Evolutionary conservation across 2,113 vertebrate species (phyloP).

Genomic region (Dissostichus mawsoni): DNA sequence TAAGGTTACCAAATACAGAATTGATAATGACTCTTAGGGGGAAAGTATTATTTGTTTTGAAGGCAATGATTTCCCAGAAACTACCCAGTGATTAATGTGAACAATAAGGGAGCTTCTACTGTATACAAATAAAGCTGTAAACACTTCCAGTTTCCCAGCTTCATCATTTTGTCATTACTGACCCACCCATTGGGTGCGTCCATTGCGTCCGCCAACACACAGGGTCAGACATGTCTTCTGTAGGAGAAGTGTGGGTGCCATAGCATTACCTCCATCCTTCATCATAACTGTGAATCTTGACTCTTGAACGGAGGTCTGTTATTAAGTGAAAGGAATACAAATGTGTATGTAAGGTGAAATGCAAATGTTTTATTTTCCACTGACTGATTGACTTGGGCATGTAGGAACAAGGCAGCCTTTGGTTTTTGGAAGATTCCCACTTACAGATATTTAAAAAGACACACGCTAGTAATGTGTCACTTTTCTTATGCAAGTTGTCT

Average conservation of each 20-base stretch:
- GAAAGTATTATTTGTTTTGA: neutral
- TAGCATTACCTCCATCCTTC: neutral
- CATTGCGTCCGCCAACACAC: slow-evolving; percentile 8
- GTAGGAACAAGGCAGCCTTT: slow-evolving; percentile 22
- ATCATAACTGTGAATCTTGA: neutral
- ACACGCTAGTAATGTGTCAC: neutral
- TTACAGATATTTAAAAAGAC: neutral
- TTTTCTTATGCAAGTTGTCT: neutral
- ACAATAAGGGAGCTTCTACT: neutral
- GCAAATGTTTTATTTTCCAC: too few species aligned
- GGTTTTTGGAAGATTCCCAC: neutral
- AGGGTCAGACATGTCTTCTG: slow-evolving; percentile 35
- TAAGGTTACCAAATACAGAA: slow-evolving; percentile 48
- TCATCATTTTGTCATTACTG: slow-evolving; percentile 35
- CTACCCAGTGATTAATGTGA: slow-evolving; percentile 1
- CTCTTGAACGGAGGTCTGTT: neutral
- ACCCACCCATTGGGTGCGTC: slow-evolving; percentile 21
- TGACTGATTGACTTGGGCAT: slow-evolving; percentile 32
- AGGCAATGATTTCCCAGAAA: slow-evolving; percentile 2
- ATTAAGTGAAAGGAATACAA: neutral
- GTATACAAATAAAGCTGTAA: neutral
- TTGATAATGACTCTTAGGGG: slow-evolving; percentile 9
- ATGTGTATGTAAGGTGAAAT: neutral
- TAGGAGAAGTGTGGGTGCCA: slow-evolving; percentile 11
- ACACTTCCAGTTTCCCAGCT: neutral